phyloP scores from a whole-genome alignment of 1,140 invertebrate genomes.

The Fopius arisanus region DNA sequence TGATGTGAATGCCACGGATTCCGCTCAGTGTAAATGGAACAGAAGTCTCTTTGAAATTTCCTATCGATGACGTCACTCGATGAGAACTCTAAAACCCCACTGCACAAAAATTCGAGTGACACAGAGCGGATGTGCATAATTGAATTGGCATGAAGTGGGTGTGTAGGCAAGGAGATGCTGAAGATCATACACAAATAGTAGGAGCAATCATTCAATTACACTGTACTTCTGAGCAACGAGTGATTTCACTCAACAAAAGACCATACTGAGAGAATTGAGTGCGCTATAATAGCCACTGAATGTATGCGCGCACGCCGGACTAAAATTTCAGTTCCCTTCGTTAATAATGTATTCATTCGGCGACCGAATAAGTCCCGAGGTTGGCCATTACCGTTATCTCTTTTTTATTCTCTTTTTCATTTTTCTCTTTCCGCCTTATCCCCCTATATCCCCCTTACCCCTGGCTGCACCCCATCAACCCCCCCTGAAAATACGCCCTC shows the following conservation, averaged over 20 bases:
- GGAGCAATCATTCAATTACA: constrained; percentile 60
- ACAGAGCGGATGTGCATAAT: constrained; percentile 23
- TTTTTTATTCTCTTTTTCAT: background rate
- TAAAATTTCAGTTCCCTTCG: constrained; percentile 6
- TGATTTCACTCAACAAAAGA: constrained; percentile 58
- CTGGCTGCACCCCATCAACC: background rate
- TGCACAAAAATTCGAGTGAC: background rate
- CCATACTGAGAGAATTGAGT: constrained; percentile 35
- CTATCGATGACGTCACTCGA: background rate
- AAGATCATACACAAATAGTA: constrained; percentile 32
- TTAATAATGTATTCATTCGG: constrained; percentile 31
- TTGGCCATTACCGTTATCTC: constrained; percentile 25
- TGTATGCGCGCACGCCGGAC: constrained; percentile 7
- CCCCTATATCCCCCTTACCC: background rate
- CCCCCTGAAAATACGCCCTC: background rate
- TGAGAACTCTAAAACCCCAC: background rate
- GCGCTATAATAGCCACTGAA: constrained; percentile 2
- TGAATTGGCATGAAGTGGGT: constrained; percentile 18
- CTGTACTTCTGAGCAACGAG: constrained; percentile 50
- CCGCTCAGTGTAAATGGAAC: background rate
- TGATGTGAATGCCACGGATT: no score
- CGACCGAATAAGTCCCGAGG: constrained; percentile 19
- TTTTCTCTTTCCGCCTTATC: background rate
- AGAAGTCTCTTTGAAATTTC: background rate
- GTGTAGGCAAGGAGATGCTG: constrained; percentile 7